phyloP scores from a whole-genome alignment of 2,113 vertebrate genomes.

The Pygoscelis antarcticus region DNA sequence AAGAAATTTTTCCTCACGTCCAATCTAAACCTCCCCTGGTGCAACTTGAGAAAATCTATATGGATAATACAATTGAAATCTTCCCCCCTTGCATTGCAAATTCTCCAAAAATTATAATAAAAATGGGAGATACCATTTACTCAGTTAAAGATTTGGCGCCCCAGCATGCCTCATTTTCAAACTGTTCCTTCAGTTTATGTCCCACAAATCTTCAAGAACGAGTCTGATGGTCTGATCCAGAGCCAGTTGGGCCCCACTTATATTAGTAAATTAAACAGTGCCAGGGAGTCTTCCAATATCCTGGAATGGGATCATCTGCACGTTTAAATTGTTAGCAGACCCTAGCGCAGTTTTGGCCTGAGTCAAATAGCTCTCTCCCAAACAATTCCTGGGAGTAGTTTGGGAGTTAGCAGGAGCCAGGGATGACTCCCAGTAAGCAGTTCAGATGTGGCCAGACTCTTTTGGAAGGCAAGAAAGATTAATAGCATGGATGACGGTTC shows the following conservation, averaged over 20 bases:
- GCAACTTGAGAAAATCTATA: too few relatives aligned
- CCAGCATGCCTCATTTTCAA: not conserved
- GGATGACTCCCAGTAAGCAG: not conserved
- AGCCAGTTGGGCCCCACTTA: not conserved
- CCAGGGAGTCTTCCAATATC: not conserved
- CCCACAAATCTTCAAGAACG: not conserved
- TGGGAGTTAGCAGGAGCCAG: not conserved
- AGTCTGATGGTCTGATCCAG: not conserved
- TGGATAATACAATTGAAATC: not conserved
- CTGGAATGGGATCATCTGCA: not conserved
- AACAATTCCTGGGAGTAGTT: not conserved
- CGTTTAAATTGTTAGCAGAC: not conserved
- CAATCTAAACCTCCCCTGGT: too few relatives aligned
- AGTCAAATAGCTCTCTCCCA: not conserved
- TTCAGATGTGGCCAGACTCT: not conserved
- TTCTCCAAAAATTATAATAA: not conserved
- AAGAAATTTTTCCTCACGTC: too few relatives aligned
- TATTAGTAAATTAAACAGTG: not conserved
- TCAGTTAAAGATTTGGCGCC: not conserved
- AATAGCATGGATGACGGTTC: fast-evolving
- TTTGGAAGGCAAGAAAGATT: not conserved
- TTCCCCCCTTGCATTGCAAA: not conserved
- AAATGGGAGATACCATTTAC: not conserved
- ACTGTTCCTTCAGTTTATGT: not conserved
- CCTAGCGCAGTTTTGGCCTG: not conserved